Conservation (phyloP, 2,113 vertebrate genomes). For the Lasiurus cinereus region DNA sequence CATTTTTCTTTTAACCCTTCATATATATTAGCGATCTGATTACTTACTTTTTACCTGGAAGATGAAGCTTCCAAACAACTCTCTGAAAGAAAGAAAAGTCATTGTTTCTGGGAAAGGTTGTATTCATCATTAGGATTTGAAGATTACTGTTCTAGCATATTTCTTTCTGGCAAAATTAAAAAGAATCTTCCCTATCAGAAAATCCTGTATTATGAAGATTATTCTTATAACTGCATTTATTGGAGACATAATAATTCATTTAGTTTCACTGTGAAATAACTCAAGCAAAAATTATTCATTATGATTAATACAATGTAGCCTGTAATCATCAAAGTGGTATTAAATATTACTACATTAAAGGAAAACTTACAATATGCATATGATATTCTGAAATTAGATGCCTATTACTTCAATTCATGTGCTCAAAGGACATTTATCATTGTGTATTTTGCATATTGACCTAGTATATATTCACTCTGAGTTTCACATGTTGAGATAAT, state of each 20-base stretch:
- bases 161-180: not conserved
- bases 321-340: constrained; percentile 7
- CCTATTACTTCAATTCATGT: not conserved
- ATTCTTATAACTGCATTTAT: not conserved
- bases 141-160: not conserved
- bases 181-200: not conserved
- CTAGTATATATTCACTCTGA: not conserved
- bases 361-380: not conserved
- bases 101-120: not conserved
- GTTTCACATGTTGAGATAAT: constrained; percentile 3
- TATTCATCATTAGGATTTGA: not conserved
- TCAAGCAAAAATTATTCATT: constrained; percentile 9
- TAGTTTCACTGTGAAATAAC: not conserved
- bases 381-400: constrained; percentile 12
- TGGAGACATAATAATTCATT: not conserved
- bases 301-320: not conserved
- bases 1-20: not conserved
- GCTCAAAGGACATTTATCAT: not conserved
- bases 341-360: constrained; percentile 17
- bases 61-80: not conserved
- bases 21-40: not conserved
- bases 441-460: not conserved
- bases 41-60: not conserved
- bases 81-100: not conserved
- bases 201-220: not conserved